Base-by-base conservation (phyloP, 2,797 vertebrate species). In the Myotis myotis region DNA sequence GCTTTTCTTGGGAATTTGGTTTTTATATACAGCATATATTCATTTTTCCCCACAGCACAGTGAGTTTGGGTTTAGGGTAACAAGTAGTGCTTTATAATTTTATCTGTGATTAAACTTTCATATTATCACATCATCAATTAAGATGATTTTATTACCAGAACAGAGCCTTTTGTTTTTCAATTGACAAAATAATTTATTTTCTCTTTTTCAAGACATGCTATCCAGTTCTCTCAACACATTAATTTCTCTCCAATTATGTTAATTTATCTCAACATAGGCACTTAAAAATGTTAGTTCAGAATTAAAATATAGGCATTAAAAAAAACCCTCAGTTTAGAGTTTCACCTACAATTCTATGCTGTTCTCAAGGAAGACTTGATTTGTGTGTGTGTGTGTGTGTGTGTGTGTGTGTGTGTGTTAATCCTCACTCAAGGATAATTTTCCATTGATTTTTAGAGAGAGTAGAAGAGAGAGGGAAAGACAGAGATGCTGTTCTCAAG, bases 181-280 rank as follows among this genome's bases (percentile, higher is more conserved):
- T 91, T 84, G 64, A 93, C 19, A 89, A 60, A 80, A 76, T 92
- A 85, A 83, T 82, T 55, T 91, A 36, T 81, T 88, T 11, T 81
- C 3, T 90, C 72, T 86, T 87, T 93, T 16, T 41, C 3, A 91
- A 81, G 47, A 36, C 5, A 33, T 71, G 30, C 2, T 44, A 20
- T 41, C 72, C 49, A 89, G 93, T 90, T 87, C 12, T 90, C 41
- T 90, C 22, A 44, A 87, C 23, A 93, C 47, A 30, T 12, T 78
- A 78, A 70, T 89, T 93, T 78, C n/a, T 89, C n/a, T 92, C 36
- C 84, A 76, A 83, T 89, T 85, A 15, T 30, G 41, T 71, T 74
- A 62, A 44, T 95, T 90, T 81, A 33, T 93, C 6, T 94, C 70
- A 75, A 89, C 22, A 68, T 41, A 76, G 3, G 20, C 11, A 81